These are phyloP conservation scores for Phoenicopterus ruber DNA, from an alignment of 2,113 vertebrate genomes.

Conservation along the genomic window DNA sequence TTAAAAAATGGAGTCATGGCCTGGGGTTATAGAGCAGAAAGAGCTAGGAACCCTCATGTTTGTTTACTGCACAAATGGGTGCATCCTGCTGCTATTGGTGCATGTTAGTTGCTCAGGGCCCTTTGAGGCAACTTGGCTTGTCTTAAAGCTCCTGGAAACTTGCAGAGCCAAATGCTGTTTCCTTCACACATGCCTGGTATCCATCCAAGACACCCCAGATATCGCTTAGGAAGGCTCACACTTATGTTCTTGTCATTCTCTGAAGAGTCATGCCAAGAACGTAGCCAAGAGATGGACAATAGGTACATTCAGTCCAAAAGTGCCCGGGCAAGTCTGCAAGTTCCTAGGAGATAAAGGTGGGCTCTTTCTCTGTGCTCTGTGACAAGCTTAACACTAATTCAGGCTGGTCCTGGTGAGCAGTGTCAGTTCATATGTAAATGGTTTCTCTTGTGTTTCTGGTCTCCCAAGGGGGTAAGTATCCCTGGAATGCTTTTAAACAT, in stretches of 20 bases:
- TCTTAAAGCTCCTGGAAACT: background rate
- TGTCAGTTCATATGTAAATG: background rate
- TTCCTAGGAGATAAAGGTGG: background rate
- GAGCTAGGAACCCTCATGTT: background rate
- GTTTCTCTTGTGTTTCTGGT: background rate
- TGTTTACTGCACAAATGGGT: background rate
- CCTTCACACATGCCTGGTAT: background rate
- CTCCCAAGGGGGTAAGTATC: slow-evolving; percentile 24
- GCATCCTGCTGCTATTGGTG: background rate
- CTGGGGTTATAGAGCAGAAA: background rate
- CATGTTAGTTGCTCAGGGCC: background rate
- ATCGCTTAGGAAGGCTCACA: background rate
- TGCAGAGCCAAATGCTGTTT: background rate
- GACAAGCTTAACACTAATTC: background rate
- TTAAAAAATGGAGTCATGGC: background rate
- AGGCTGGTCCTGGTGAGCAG: background rate
- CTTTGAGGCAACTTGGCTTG: background rate
- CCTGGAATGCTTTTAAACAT: slow-evolving; percentile 52
- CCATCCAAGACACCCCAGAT: background rate
- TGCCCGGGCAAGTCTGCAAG: background rate
- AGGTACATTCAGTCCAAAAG: background rate
- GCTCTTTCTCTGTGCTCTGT: background rate
- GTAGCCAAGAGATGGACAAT: background rate
- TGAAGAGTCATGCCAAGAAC: background rate
- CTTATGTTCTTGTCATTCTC: background rate